Evolutionary conservation across 1,140 invertebrate species (phyloP).

Genomic region (Sinella curviseta): DNA sequence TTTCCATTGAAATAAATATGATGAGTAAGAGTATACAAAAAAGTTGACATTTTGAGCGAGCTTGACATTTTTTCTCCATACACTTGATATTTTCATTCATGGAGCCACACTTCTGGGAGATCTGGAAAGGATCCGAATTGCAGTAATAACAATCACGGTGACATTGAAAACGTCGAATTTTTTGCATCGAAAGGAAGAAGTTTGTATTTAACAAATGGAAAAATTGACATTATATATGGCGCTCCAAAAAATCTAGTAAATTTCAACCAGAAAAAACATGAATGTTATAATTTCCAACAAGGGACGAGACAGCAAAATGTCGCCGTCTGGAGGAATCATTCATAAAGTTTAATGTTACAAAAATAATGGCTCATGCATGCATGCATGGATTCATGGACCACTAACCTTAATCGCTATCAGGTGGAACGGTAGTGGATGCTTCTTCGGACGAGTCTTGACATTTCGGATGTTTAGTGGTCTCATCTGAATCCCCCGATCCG

Average conservation of each 20-base stretch:
- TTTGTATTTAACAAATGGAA: constrained; percentile 20
- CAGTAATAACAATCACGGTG: no score
- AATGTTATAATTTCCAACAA: no score
- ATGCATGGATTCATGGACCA: background rate
- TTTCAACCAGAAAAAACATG: background rate
- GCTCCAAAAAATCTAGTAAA: no score
- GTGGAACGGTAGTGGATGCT: background rate
- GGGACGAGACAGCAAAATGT: background rate
- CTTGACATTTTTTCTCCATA: no score
- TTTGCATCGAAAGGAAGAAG: background rate
- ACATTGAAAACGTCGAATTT: background rate
- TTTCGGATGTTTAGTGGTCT: constrained; percentile 17
- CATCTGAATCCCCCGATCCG: constrained; percentile 10
- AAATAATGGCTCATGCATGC: no score
- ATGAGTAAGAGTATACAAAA: no score
- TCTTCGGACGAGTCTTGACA: constrained; percentile 22
- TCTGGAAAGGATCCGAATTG: background rate
- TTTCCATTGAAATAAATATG: no score
- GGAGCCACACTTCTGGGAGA: no score
- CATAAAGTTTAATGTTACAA: no score
- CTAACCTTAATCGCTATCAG: constrained; percentile 19
- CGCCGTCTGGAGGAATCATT: background rate
- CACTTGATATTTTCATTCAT: no score
- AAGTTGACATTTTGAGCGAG: no score
- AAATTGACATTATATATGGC: background rate